Base-by-base conservation (phyloP, 2,113 vertebrate genomes). In the Chaetops frenatus region DNA sequence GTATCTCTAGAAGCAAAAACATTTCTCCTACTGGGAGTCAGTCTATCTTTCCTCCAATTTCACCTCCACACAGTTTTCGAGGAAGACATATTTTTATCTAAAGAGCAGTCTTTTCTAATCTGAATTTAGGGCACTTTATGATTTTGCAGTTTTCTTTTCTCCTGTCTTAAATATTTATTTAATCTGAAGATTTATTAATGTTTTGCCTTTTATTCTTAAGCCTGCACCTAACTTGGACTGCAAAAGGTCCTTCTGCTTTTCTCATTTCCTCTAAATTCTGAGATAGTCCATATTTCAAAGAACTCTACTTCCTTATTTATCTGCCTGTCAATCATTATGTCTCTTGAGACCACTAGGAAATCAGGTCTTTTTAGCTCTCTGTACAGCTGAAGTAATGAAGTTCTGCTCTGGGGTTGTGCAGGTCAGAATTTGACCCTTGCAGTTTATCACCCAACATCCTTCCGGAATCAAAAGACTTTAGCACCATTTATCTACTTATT, bases 251-350 rank as follows among this genome's bases (percentile, higher is more conserved):
- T 89, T 92, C 66, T 85, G 78, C 47, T 85, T 94, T 86, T 81
- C 74, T 88, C 67, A 81, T 95, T 97, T 93, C 83, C 93, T 94
- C 38, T 91, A 54, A 92, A 89, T 81, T 96, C 58, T 87, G 78
- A 95, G 66, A 50, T 91, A 62, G 60, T 64, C 70, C n/a, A 57
- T 91, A 90, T 90, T 94, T 94, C 79, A 85, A 91, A 90, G 56
- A 92, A 88, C 20, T 89, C 35, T 62, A 29, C 40, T 90, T 95
- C 81, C 76, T 88, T 93, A 67, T 88, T 94, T 94, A 81, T 88
- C 60, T 84, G 25, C 29, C 38, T 87, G 69, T 78, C 90, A 54
- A 29, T 95, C 91, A 82, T 29, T 53, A 25, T 67, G 71, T 93
- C 57, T 53, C 65, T 50, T 51, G 69, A 24, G 64, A 71, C 54